Base-by-base conservation (phyloP, 2,797 vertebrate genomes). In the Sebastes hopkinsi region DNA sequence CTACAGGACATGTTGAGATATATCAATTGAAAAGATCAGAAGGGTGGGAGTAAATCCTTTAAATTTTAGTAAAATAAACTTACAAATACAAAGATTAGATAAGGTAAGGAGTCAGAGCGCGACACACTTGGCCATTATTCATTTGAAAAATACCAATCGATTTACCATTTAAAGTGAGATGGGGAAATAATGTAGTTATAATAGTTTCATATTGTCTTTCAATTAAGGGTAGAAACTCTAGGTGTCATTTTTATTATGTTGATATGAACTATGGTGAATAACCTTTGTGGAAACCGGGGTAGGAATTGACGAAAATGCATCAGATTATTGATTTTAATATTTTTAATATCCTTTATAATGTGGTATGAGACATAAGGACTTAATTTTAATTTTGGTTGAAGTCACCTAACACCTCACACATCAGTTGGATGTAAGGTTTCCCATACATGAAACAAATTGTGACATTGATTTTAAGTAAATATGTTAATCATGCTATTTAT, bases 361-460 rank as follows among this genome's bases (percentile, higher is more conserved):
- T 5, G 0, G 16, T n/a, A 0, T 29, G 7, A 54, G 10, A 52
- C 14, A 23, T 38, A 9, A 14, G 2, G 1, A 59, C 10, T 25
- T 4, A 0, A 62, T 34, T 62, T 34, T 2, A 0, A 32, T n/a
- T 1, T 34, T 22, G 1, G 4, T 25, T 2, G 12, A 14, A 14
- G 18, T 14, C 13, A 4, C 3, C n/a, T 11, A 13, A 6, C 18
- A 10, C 2, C 20, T 10, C 11, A 29, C 3, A 62, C 12, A 16
- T 65, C 5, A 22, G 16, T 7, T 8, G 7, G 32, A 55, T 29
- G 16, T 23, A 32, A 46, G 9, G 13, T 14, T 56, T 6, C 27
- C 8, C 14, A 3, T 8, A 18, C 14, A 50, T 60, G 30, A 52
- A 59, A 62, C 8, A 46, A 2, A 20, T 12, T 25, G 11, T 46